Evolutionary conservation across 2,888 invertebrate species (phyloP).

Genomic region (Tiliacea aurago): DNA sequence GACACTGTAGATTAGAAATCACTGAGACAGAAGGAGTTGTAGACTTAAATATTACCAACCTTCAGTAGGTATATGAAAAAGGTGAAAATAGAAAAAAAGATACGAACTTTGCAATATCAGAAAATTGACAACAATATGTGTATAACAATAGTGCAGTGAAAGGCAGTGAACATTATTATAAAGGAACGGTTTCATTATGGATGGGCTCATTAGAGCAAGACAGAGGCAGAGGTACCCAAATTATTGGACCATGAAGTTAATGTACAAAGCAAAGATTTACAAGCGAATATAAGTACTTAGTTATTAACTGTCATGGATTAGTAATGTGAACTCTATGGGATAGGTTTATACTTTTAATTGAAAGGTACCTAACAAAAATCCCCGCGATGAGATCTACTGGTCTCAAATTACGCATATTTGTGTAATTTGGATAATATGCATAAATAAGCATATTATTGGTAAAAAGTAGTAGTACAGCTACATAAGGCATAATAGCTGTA

Average conservation of each 20-base stretch:
- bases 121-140: not conserved
- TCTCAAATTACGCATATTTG: too few relatives aligned
- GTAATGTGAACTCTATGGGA: constrained; percentile 4
- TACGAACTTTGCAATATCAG: not conserved
- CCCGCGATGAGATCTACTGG: not conserved
- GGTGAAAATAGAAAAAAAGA: not conserved
- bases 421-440: not conserved
- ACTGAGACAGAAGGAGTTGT: not conserved
- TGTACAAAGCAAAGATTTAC: constrained; percentile 19
- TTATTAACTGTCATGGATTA: constrained; percentile 1
- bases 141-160: too few relatives aligned
- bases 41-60: not conserved
- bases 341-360: constrained; percentile 3
- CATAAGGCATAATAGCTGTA: not conserved
- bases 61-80: not conserved
- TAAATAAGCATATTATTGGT: too few relatives aligned
- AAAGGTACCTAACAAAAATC: not conserved
- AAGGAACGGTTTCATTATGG: not conserved
- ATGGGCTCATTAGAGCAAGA: constrained; percentile 24
- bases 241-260: constrained; percentile 41
- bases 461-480: not conserved
- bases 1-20: not conserved
- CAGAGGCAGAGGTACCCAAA: not conserved
- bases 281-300: not conserved
- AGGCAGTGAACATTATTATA: not conserved